These are phyloP conservation scores for Otolemur garnettii DNA, from an alignment of 2,113 vertebrate genomes.

Conservation along the genomic window DNA sequence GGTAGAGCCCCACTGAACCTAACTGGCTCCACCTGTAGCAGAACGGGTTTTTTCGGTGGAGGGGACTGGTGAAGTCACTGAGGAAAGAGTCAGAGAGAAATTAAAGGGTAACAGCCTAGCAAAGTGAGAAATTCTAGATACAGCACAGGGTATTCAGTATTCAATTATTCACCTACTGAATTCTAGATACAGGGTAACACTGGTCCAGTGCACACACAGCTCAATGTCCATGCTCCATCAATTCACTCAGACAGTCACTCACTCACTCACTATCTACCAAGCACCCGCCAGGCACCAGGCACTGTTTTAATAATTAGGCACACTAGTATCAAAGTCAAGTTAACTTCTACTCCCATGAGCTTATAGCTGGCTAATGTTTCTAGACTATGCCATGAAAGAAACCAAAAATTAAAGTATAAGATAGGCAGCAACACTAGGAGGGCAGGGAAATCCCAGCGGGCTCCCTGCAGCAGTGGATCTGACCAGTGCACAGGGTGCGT, in stretches of 20 bases:
- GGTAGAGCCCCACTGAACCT: background rate
- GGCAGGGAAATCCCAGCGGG: background rate
- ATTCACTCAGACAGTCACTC: background rate
- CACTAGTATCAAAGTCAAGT: background rate
- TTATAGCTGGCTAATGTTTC: background rate
- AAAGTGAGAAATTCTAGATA: background rate
- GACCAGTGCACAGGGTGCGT: too few relatives aligned
- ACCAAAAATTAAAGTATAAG: background rate
- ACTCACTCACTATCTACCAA: background rate
- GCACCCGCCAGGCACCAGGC: background rate
- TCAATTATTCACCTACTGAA: too few relatives aligned
- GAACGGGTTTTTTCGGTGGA: background rate
- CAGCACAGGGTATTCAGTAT: too few relatives aligned
- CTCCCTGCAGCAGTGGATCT: background rate
- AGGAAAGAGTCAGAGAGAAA: background rate
- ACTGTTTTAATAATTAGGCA: background rate
- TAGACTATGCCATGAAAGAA: background rate
- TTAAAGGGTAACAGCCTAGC: background rate
- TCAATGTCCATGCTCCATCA: background rate
- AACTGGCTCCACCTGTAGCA: background rate
- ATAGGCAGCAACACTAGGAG: background rate
- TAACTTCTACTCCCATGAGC: background rate
- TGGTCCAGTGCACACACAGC: accelerated
- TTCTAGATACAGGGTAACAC: too few relatives aligned
- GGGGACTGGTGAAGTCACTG: too few relatives aligned